A percentile compares a stretch with the other conserved stretches of the same genome.
These are phyloP conservation scores for Pygoscelis adeliae DNA, from an alignment of 2,113 vertebrate genomes.

Conservation along the genomic window DNA sequence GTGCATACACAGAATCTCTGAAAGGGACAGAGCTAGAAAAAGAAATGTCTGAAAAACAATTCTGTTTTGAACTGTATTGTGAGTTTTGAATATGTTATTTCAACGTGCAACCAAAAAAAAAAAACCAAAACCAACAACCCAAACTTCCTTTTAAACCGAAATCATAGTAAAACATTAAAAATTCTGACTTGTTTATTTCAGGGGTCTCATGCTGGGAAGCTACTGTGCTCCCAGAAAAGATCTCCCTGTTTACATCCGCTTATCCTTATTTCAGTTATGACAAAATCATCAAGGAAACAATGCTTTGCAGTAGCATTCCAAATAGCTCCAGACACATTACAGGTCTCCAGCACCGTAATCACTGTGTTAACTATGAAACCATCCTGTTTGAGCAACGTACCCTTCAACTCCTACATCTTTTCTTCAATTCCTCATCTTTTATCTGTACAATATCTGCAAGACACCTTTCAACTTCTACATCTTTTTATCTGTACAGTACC, in stretches of 20 bases:
- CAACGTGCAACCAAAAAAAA: neutral
- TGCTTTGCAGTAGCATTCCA: neutral
- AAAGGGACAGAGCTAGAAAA: neutral
- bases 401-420: neutral
- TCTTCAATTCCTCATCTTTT: neutral
- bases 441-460: neutral
- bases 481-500: neutral
- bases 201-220: neutral
- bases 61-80: neutral
- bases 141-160: neutral
- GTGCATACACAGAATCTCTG: neutral
- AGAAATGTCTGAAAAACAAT: neutral
- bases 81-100: neutral
- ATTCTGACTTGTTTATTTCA: neutral
- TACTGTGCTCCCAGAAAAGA: neutral
- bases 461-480: neutral
- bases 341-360: neutral
- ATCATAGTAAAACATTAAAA: neutral
- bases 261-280: neutral
- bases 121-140: too few relatives aligned
- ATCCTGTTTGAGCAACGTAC: neutral
- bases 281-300: neutral
- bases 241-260: neutral
- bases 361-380: neutral
- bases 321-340: neutral